Percentiles rank a stretch among this genome's conserved stretches.
Evolutionary conservation across 2,797 vertebrate species (phyloP).

Genomic region (Phalloptychus januarius): DNA sequence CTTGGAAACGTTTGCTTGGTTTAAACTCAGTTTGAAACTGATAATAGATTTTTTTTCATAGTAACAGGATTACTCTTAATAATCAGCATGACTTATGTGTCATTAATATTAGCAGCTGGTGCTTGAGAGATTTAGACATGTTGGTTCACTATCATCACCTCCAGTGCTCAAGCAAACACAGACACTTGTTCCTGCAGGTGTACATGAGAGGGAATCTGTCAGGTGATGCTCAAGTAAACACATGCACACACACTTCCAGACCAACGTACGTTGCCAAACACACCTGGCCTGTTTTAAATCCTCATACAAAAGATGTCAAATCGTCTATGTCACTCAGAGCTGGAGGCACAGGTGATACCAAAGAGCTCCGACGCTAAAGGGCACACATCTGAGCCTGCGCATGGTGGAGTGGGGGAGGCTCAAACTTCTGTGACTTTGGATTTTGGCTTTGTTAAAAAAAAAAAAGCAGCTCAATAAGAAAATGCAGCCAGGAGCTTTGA

Average conservation of each 20-base stretch:
- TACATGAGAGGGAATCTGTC: slow-evolving; percentile 32
- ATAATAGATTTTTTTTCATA: slow-evolving; percentile 8
- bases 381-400: slow-evolving; percentile 8
- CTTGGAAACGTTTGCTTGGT: slow-evolving; percentile 5
- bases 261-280: slow-evolving; percentile 39
- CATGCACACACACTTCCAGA: slow-evolving; percentile 32
- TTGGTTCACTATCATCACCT: slow-evolving; percentile 37
- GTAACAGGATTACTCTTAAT: slow-evolving; percentile 15
- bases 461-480: slow-evolving; percentile 41
- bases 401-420: slow-evolving; percentile 29
- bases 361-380: slow-evolving; percentile 41
- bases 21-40: slow-evolving; percentile 29
- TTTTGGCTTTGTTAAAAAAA: slow-evolving; percentile 15
- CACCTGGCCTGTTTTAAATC: slow-evolving; percentile 73
- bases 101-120: slow-evolving; percentile 12
- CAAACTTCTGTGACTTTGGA: slow-evolving; percentile 31
- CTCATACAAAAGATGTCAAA: slow-evolving; percentile 64
- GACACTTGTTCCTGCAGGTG: slow-evolving; percentile 58
- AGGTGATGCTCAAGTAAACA: slow-evolving; percentile 33
- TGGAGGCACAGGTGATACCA: slow-evolving; percentile 38
- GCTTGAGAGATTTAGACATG: slow-evolving; percentile 32
- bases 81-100: slow-evolving; percentile 24
- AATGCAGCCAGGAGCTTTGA: slow-evolving; percentile 52
- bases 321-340: slow-evolving; percentile 62
- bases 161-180: slow-evolving; percentile 47